phyloP scores from a whole-genome alignment of 2,888 invertebrate genomes.

The Luffia ferchaultella region DNA sequence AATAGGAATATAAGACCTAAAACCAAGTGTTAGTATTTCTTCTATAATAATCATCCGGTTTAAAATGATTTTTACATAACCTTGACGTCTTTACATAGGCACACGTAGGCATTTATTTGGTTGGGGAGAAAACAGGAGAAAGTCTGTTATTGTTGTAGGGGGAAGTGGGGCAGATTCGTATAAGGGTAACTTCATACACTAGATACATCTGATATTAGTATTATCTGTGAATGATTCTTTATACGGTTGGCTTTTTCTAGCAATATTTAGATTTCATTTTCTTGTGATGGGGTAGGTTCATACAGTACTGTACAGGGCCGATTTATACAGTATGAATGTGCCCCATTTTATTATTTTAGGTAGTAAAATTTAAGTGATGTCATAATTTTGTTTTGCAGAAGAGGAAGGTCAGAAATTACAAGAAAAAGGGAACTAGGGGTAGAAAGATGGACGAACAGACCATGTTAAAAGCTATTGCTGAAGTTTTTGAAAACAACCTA shows the following conservation, averaged over 20 bases:
- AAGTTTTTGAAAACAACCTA: conserved; percentile 8
- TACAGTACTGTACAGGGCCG: conserved; percentile 1
- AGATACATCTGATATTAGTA: no score
- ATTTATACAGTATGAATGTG: conserved; percentile 5
- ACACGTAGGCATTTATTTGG: no score
- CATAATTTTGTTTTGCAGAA: conserved; percentile 6
- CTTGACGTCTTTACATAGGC: no score
- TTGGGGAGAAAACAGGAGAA: no score
- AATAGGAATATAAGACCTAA: no score
- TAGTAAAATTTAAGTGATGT: conserved; percentile 4
- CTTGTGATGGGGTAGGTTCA: conserved; percentile 7
- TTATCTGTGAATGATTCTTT: not conserved
- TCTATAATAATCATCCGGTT: no score
- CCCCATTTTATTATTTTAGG: conserved; percentile 3
- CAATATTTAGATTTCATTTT: conserved; percentile 4
- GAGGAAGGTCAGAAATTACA: conserved; percentile 4
- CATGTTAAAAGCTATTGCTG: conserved; percentile 9
- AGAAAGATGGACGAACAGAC: conserved; percentile 11
- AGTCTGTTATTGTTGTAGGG: no score
- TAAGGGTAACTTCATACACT: no score
- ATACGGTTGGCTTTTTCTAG: not conserved
- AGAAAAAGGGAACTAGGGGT: conserved; percentile 11
- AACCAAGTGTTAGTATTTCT: no score
- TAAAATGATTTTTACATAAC: no score
- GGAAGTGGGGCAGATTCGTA: no score